phyloP scores from a whole-genome alignment of 1,140 invertebrate genomes.

The Bradysia coprophila region DNA sequence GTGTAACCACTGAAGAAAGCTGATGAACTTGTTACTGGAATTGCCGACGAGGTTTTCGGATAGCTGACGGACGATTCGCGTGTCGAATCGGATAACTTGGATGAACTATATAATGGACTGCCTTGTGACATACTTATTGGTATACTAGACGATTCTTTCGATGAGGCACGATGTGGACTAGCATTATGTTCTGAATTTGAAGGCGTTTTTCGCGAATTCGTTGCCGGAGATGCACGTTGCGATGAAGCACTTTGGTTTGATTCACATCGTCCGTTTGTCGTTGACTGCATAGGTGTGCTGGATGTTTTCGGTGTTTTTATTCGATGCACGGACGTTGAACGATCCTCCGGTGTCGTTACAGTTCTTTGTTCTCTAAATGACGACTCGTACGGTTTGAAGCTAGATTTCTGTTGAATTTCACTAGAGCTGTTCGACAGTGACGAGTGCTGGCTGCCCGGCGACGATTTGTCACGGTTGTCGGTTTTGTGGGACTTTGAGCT shows the following conservation, averaged over 20 bases:
- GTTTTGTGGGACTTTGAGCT: slow-evolving; percentile 30
- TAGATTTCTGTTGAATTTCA: slow-evolving; percentile 29
- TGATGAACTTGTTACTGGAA: slow-evolving; percentile 39
- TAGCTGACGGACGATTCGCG: slow-evolving; percentile 22
- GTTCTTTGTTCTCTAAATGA: slow-evolving; percentile 22
- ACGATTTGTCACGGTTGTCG: slow-evolving; percentile 37
- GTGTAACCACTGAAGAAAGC: slow-evolving; percentile 31
- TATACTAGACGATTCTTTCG: slow-evolving; percentile 16
- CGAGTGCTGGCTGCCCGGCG: slow-evolving; percentile 24
- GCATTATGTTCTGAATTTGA: slow-evolving; percentile 7
- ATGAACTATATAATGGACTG: slow-evolving; percentile 1
- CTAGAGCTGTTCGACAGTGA: slow-evolving; percentile 22
- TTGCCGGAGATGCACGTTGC: slow-evolving; percentile 15
- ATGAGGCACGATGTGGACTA: slow-evolving; percentile 20
- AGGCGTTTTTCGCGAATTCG: not conserved
- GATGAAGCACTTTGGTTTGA: slow-evolving; percentile 24
- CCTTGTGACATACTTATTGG: slow-evolving; percentile 3
- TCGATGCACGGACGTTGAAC: slow-evolving; percentile 16
- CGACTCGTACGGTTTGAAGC: slow-evolving; percentile 52
- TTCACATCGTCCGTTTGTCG: slow-evolving; percentile 14
- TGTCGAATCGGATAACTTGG: slow-evolving; percentile 11
- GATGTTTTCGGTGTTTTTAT: slow-evolving; percentile 15
- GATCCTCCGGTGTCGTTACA: slow-evolving; percentile 19
- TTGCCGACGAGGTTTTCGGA: not conserved
- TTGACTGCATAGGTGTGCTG: slow-evolving; percentile 2